A percentile compares a stretch with the other conserved stretches of the same genome.
phyloP scores from a whole-genome alignment of 2,888 invertebrate species.

The Nyleta sp. region DNA sequence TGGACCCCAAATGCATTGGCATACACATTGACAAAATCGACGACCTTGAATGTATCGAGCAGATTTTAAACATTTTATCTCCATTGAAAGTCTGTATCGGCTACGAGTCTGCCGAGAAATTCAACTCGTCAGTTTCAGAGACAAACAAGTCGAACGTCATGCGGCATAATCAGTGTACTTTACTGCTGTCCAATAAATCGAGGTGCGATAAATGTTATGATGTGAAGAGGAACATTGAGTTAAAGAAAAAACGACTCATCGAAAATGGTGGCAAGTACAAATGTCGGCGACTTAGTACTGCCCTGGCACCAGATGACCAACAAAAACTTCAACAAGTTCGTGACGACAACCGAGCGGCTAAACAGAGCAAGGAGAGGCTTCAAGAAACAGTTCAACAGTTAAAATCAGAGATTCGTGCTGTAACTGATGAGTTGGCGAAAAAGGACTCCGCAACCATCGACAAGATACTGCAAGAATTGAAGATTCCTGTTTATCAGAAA shows the following conservation, averaged over 20 bases:
- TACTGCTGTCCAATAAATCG: neutral
- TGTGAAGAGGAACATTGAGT: neutral
- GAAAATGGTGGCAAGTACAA: neutral
- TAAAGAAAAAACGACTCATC: neutral
- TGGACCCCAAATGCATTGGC: neutral
- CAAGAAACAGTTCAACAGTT: too few species aligned
- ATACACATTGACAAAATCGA: neutral
- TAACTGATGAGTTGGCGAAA: too few species aligned
- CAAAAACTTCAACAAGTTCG: too few species aligned
- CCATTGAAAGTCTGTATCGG: neutral
- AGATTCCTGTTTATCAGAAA: neutral
- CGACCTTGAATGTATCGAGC: neutral
- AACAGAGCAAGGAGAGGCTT: too few species aligned
- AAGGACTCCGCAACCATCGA: neutral
- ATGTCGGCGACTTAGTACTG: neutral
- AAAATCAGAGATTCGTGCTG: too few species aligned
- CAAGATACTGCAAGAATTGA: neutral
- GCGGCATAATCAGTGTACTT: neutral
- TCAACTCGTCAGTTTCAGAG: neutral
- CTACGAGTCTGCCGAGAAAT: neutral
- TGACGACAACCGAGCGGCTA: too few species aligned
- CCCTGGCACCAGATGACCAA: too few species aligned
- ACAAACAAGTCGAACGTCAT: neutral
- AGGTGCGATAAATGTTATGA: constrained; percentile 4
- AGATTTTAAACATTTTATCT: neutral